Percentiles rank a stretch among this genome's conserved stretches.
phyloP scores from a whole-genome alignment of 2,113 vertebrate species.

The Prolemur simus region DNA sequence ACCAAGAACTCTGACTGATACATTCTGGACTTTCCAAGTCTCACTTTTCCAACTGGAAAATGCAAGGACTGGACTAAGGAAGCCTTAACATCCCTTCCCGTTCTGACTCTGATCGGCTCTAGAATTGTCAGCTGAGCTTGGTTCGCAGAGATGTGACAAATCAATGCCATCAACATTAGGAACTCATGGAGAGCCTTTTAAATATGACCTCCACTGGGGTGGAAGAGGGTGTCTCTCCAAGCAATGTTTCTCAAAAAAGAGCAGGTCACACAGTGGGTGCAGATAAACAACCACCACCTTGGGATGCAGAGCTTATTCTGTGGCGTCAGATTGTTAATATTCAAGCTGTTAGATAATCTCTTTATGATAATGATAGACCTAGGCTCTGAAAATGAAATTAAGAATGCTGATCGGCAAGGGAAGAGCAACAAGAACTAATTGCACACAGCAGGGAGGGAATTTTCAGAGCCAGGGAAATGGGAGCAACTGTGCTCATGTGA shows the following conservation, averaged over 20 bases:
- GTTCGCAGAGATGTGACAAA: not conserved
- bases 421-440: slow-evolving; percentile 49
- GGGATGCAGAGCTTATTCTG: not conserved
- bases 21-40: not conserved
- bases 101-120: not conserved
- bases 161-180: not conserved
- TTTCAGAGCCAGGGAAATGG: not conserved
- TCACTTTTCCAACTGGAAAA: not conserved
- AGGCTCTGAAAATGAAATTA: slow-evolving; percentile 54
- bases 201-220: not conserved
- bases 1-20: not conserved
- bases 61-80: not conserved
- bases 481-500: accelerated
- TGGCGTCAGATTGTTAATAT: slow-evolving; percentile 36
- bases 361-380: slow-evolving; percentile 51
- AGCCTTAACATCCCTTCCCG: not conserved
- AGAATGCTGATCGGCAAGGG: slow-evolving; percentile 23
- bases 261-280: not conserved
- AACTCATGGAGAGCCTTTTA: not conserved
- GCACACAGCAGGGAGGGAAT: not conserved
- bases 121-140: not conserved
- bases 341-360: slow-evolving; percentile 43
- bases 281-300: not conserved
- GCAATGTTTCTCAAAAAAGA: not conserved
- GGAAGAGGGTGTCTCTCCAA: not conserved